Base-by-base conservation (phyloP, 2,797 vertebrate genomes). In the Myotis pilosus region DNA sequence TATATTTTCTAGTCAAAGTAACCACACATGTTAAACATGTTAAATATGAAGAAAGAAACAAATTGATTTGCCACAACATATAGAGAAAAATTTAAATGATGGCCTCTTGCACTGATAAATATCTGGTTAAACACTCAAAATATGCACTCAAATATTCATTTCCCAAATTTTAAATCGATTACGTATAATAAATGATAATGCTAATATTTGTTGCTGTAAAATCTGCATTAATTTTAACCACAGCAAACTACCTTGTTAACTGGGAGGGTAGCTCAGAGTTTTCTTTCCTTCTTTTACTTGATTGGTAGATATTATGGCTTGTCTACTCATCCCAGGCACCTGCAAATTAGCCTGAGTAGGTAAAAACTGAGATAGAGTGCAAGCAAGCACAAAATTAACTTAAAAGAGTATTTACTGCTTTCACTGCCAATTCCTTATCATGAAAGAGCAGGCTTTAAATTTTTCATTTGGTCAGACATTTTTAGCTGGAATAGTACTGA, bases 241-340 rank as follows among this genome's bases (percentile, higher is more conserved):
- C 90, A 96, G 83, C 89, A 97, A 94, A 89, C 96, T 96, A 93
- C 82, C 71, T 94, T 94, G 49, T 92, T 87, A 96, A 96, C 33
- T 96, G 88, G 68, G 82, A 95, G 57, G 64, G 81, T 86, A 91
- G 82, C 75, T 97, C 87, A 94, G 53, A 89, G 47, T 74, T 95
- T 87, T 87, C 88, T 89, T 94, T 93, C 47, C 57, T 90, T 93
- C 92, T 94, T 95, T 96, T 92, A 94, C 80, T 93, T 96, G 82
- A 92, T 36, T 86, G 85, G 81, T 64, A 93, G 89, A 97, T 94
- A 95, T 87, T 95, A 93, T 72, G 69, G 91, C 91, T 69, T 93
- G 71, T 83, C 84, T 96, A 94, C 62, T 94, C 85, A 95, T 76
- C 64, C 47, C 82, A 96, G 87, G 91, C 15, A 97, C 88, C 76